phyloP scores from a whole-genome alignment of 2,888 invertebrate genomes.

The Synanthedon vespiformis region DNA sequence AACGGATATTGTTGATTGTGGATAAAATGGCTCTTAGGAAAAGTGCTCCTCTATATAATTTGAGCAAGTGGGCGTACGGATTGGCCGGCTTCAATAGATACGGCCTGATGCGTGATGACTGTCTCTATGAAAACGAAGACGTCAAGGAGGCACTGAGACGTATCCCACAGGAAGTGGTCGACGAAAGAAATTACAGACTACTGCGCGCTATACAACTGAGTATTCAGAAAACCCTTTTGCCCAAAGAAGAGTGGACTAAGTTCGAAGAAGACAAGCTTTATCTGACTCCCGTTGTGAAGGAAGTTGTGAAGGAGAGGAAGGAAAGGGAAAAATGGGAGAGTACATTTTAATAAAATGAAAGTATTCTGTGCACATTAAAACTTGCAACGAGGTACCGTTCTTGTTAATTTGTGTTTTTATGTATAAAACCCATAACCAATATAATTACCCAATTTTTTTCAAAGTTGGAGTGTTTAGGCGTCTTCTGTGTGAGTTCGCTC shows the following conservation, averaged over 20 bases:
- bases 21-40: constrained; percentile 38
- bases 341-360: constrained; percentile 53
- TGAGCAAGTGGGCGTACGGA: constrained; percentile 83
- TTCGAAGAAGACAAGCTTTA: constrained; percentile 87
- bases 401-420: too few relatives aligned
- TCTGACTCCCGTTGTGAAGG: constrained; percentile 81
- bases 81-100: constrained; percentile 84
- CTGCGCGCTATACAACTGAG: constrained; percentile 85
- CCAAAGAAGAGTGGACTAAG: constrained; percentile 93
- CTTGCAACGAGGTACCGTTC: too few relatives aligned
- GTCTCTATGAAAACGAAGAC: constrained; percentile 76
- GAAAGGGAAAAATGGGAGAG: constrained; percentile 87
- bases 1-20: background rate
- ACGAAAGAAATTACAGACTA: constrained; percentile 88
- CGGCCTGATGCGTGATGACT: constrained; percentile 86
- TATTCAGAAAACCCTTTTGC: constrained; percentile 81
- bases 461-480: too few relatives aligned
- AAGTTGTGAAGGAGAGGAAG: constrained; percentile 82
- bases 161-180: constrained; percentile 77
- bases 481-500: too few relatives aligned
- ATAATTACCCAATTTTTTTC: too few relatives aligned
- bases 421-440: too few relatives aligned
- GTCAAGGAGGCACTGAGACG: constrained; percentile 87
- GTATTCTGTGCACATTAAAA: too few relatives aligned
- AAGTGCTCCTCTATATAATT: constrained; percentile 40